These are phyloP conservation scores for Empidonax alnorum DNA, from an alignment of 2,113 vertebrate genomes.

Conservation along the genomic window DNA sequence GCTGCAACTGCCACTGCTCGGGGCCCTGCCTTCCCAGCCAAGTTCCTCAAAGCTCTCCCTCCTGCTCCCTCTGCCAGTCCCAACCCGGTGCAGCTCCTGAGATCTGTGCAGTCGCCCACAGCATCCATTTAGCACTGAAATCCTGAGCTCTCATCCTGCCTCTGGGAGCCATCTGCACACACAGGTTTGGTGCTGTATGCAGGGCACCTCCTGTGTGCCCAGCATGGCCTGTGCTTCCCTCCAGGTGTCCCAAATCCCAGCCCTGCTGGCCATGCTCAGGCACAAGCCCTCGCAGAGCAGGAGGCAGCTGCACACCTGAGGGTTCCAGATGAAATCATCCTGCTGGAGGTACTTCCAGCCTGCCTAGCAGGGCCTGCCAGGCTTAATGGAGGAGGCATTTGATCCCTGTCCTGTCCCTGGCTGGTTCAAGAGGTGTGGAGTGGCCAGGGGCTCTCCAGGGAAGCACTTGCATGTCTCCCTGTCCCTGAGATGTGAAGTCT, in stretches of 20 bases:
- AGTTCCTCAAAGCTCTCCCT: not conserved
- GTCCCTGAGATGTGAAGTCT: not conserved
- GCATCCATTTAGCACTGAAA: accelerated
- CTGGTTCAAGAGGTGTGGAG: not conserved
- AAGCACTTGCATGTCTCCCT: not conserved
- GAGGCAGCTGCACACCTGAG: accelerated
- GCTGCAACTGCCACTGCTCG: not conserved
- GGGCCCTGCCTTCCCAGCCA: not conserved
- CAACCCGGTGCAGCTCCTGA: not conserved
- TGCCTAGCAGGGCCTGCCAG: not conserved
- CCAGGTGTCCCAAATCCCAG: not conserved
- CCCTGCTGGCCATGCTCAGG: accelerated
- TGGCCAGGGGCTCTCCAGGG: not conserved
- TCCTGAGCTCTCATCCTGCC: not conserved
- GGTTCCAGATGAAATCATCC: not conserved
- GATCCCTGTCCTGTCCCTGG: not conserved
- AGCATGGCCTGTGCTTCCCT: not conserved
- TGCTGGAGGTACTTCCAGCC: not conserved
- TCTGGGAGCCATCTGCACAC: not conserved
- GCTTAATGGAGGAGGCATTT: not conserved
- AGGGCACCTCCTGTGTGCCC: not conserved
- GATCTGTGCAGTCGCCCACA: not conserved
- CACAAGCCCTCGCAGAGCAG: not conserved
- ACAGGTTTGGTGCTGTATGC: accelerated
- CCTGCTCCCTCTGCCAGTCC: not conserved